Evolutionary conservation across 1,140 invertebrate genomes (phyloP).

Genomic region (Zophobas morio): DNA sequence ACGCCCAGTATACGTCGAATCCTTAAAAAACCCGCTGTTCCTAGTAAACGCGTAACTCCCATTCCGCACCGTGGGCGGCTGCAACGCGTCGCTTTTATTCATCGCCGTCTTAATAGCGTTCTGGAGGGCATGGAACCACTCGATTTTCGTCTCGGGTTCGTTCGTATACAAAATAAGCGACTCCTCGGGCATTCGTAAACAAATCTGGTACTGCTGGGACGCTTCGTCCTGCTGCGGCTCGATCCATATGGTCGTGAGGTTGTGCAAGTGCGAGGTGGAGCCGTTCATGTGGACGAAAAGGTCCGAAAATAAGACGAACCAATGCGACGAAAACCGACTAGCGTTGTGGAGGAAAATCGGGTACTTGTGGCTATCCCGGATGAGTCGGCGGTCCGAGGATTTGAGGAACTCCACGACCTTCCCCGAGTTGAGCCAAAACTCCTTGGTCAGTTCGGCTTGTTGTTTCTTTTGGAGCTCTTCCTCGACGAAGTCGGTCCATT

Average conservation of each 20-base stretch:
- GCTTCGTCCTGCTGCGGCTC: constrained; percentile 71
- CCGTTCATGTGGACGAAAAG: constrained; percentile 81
- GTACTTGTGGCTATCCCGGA: constrained; percentile 82
- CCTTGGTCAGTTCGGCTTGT: constrained; percentile 79
- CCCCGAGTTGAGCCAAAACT: constrained; percentile 83
- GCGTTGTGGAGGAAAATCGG: constrained; percentile 79
- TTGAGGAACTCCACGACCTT: constrained; percentile 78
- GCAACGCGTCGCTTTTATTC: constrained; percentile 70
- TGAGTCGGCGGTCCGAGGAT: constrained; percentile 79
- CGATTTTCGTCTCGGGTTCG: constrained; percentile 79
- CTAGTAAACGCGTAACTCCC: constrained; percentile 80
- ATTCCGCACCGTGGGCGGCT: constrained; percentile 79
- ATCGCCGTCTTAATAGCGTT: constrained; percentile 75
- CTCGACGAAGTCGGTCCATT: constrained; percentile 75
- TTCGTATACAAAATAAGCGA: constrained; percentile 77
- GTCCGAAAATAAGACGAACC: constrained; percentile 84
- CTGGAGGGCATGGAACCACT: constrained; percentile 84
- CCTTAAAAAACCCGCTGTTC: constrained; percentile 74
- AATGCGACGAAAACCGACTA: constrained; percentile 79
- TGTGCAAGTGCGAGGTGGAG: constrained; percentile 75
- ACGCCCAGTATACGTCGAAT: constrained; percentile 82
- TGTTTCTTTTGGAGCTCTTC: constrained; percentile 75
- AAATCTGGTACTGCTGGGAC: constrained; percentile 53
- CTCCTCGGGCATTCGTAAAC: constrained; percentile 85
- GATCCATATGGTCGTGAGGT: constrained; percentile 85